These are phyloP conservation scores for Hucho hucho DNA, from an alignment of 2,113 vertebrate species.

Conservation along the genomic window DNA sequence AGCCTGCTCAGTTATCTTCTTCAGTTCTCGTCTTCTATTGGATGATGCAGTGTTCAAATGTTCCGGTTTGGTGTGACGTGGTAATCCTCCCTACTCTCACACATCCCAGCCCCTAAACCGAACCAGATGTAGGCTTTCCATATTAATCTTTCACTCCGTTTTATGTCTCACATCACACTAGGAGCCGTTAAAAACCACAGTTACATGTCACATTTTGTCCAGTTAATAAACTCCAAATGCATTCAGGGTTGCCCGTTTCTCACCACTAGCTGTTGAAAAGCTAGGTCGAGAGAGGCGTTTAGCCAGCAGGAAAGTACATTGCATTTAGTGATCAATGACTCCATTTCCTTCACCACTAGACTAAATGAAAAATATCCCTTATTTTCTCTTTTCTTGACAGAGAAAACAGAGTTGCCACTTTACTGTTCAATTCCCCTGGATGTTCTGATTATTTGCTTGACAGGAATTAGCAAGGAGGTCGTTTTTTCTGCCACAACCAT, in stretches of 20 bases:
- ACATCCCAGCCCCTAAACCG: constrained; percentile 65
- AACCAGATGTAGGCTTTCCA: constrained; percentile 69
- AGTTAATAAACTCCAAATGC: constrained; percentile 57
- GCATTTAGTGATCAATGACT: constrained; percentile 4
- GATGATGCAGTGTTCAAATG: constrained; percentile 44
- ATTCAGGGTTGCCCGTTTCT: constrained; percentile 32
- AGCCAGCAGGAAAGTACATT: not conserved
- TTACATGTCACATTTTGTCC: constrained; percentile 56
- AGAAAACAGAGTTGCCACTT: not conserved
- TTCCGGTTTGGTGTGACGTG: constrained; percentile 56
- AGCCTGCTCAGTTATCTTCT: not conserved
- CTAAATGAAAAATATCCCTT: constrained; percentile 6
- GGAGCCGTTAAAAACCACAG: constrained; percentile 24
- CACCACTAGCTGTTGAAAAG: constrained; percentile 25
- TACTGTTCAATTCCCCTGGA: not conserved
- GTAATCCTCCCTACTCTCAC: constrained; percentile 46
- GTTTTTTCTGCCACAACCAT: not conserved
- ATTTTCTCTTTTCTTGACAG: not conserved
- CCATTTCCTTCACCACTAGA: not conserved
- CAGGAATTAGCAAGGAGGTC: constrained; percentile 8
- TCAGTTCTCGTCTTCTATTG: constrained; percentile 31
- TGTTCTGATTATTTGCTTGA: constrained; percentile 14
- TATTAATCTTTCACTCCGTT: constrained; percentile 67
- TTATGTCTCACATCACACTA: constrained; percentile 50
- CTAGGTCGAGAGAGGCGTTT: not conserved